phyloP scores from a whole-genome alignment of 2,888 invertebrate species.

The Orchesella flavescens region DNA sequence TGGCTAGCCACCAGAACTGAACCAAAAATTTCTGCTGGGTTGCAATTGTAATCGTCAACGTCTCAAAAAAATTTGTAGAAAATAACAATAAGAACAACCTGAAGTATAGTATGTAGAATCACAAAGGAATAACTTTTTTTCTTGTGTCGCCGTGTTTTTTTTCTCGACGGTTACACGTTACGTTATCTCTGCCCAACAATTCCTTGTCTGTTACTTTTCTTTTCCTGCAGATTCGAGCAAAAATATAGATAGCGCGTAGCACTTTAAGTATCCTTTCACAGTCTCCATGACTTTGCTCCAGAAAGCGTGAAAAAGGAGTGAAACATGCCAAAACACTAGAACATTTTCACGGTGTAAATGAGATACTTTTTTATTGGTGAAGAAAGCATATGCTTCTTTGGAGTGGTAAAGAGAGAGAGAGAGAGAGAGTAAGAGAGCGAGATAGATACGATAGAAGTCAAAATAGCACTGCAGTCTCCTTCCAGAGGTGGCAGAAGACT shows the following conservation, averaged over 20 bases:
- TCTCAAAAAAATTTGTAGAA: background rate
- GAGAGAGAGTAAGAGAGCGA: constrained; percentile 19
- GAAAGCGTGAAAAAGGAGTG: constrained; percentile 61
- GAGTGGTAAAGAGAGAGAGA: constrained; percentile 1
- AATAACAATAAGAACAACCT: constrained; percentile 41
- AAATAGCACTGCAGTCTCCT: constrained; percentile 31
- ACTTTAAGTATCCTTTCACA: constrained; percentile 33
- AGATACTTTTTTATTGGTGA: constrained; percentile 49
- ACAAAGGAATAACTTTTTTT: constrained; percentile 50
- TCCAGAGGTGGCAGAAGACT: constrained; percentile 45
- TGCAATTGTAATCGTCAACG: constrained; percentile 38
- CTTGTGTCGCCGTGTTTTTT: constrained; percentile 10
- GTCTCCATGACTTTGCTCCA: constrained; percentile 53
- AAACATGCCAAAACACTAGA: constrained; percentile 61
- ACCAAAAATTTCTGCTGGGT: constrained; percentile 31
- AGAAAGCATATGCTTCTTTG: constrained; percentile 36
- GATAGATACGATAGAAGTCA: constrained; percentile 42
- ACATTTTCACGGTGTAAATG: constrained; percentile 63
- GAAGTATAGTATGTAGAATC: constrained; percentile 41
- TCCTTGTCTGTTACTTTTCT: constrained; percentile 19
- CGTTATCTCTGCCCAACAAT: constrained; percentile 1
- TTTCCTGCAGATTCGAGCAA: background rate
- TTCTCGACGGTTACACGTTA: background rate
- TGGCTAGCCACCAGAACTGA: background rate
- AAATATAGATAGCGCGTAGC: background rate